Conservation (phyloP, 1,140 invertebrate genomes). For the Fopius arisanus region DNA sequence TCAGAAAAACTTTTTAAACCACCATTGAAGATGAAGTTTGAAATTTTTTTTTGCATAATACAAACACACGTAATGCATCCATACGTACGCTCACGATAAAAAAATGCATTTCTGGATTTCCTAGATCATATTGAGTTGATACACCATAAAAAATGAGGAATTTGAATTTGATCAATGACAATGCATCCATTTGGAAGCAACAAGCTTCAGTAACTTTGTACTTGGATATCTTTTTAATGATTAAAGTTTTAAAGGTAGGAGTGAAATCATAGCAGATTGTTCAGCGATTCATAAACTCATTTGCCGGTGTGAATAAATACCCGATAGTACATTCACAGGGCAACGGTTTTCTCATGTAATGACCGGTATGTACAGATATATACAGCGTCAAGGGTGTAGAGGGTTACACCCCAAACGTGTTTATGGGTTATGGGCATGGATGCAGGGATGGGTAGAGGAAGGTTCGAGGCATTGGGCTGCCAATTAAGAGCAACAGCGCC, state of each 20-base stretch:
- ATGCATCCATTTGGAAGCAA: too few species aligned
- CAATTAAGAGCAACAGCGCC: conserved; percentile 35
- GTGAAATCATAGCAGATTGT: neutral
- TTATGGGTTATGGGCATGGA: conserved; percentile 26
- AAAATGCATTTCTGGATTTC: too few species aligned
- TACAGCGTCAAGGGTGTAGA: neutral
- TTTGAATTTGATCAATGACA: too few species aligned
- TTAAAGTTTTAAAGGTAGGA: neutral
- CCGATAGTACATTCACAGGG: neutral
- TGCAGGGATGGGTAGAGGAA: neutral
- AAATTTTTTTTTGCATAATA: too few species aligned
- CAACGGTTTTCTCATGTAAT: neutral
- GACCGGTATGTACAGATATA: neutral
- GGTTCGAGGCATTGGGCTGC: conserved; percentile 18
- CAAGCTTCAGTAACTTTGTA: too few species aligned
- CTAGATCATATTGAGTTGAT: too few species aligned
- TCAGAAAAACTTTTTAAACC: too few species aligned
- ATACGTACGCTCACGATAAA: too few species aligned
- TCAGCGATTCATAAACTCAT: neutral
- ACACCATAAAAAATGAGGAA: too few species aligned
- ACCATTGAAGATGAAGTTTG: too few species aligned
- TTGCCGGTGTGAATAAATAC: neutral
- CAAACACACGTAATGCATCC: too few species aligned
- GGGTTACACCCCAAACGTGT: neutral
- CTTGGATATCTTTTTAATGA: neutral